Percentiles rank a stretch among this genome's conserved stretches.
Conservation (phyloP, 1,140 invertebrate genomes). For the Psix sp. region DNA sequence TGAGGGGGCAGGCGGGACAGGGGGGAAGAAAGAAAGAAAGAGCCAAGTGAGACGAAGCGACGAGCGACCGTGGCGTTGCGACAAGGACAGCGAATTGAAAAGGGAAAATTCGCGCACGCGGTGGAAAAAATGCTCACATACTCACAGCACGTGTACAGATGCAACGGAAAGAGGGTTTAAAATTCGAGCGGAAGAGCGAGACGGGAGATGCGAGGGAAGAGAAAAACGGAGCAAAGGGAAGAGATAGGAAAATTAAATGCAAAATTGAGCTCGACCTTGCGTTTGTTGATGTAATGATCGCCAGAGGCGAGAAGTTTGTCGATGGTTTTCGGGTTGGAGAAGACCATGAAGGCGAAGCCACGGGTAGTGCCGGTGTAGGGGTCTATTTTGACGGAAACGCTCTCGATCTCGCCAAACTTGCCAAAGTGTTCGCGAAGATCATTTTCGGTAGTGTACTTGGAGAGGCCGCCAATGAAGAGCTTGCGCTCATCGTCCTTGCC, state of each 20-base stretch:
- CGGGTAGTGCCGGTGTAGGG: slow-evolving; percentile 81
- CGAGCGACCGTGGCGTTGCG: neutral
- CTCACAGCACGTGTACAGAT: slow-evolving; percentile 1
- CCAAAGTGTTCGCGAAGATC: slow-evolving; percentile 81
- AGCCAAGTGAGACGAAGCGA: neutral
- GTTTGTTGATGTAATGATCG: slow-evolving; percentile 81
- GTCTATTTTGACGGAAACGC: slow-evolving; percentile 82
- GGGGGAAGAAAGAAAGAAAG: slow-evolving; percentile 4
- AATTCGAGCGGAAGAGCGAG: neutral
- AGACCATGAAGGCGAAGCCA: slow-evolving; percentile 85
- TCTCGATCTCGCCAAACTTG: slow-evolving; percentile 82
- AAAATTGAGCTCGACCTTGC: slow-evolving; percentile 72
- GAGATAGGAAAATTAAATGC: neutral
- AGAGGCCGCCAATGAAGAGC: slow-evolving; percentile 76
- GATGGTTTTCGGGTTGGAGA: slow-evolving; percentile 80
- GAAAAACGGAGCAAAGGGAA: neutral
- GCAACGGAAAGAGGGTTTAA: neutral
- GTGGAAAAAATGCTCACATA: neutral
- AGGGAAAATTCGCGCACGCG: slow-evolving; percentile 14
- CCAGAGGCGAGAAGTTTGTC: slow-evolving; percentile 79
- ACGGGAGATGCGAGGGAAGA: neutral
- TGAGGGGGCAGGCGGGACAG: neutral
- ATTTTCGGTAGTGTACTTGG: slow-evolving; percentile 76
- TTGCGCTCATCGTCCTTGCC: slow-evolving; percentile 78
- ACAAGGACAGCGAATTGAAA: neutral